These are phyloP conservation scores for Lepidotrigona ventralis DNA, from an alignment of 1,140 invertebrate genomes.

Conservation along the genomic window DNA sequence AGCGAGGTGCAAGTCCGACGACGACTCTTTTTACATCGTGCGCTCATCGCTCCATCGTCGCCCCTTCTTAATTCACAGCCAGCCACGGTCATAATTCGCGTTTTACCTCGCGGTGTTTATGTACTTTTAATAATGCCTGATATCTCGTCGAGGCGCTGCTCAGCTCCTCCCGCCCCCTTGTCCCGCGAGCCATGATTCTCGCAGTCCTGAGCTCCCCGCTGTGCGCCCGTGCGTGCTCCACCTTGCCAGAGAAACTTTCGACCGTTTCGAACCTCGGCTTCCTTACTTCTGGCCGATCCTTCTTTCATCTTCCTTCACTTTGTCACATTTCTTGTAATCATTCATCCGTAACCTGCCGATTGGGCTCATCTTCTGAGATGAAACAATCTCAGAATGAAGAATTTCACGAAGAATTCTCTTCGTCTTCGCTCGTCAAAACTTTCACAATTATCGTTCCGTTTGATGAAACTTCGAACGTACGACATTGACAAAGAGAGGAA, in stretches of 20 bases:
- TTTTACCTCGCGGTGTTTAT: slow-evolving; percentile 78
- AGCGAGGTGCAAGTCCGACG: slow-evolving; percentile 25
- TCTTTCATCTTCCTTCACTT: too few relatives aligned
- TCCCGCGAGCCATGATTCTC: slow-evolving; percentile 55
- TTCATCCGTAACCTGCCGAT: too few relatives aligned
- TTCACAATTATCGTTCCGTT: background rate
- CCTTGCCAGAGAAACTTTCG: slow-evolving; percentile 65
- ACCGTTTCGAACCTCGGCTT: slow-evolving; percentile 9
- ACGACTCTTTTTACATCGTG: slow-evolving; percentile 67
- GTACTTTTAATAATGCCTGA: slow-evolving; percentile 80
- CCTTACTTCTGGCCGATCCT: background rate
- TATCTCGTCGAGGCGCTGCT: slow-evolving; percentile 72
- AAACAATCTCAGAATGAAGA: background rate
- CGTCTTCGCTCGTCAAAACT: background rate
- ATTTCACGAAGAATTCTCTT: background rate
- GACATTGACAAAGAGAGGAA: background rate
- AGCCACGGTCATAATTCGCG: slow-evolving; percentile 74
- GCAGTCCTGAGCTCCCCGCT: slow-evolving; percentile 71
- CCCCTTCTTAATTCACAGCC: slow-evolving; percentile 78
- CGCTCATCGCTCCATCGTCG: slow-evolving; percentile 73
- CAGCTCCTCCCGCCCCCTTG: slow-evolving; percentile 53
- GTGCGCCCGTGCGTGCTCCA: slow-evolving; percentile 75
- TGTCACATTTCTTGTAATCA: too few relatives aligned
- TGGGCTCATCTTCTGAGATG: too few relatives aligned
- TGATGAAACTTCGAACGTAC: background rate